Evolutionary conservation across 1,140 invertebrate genomes (phyloP), one percentile per base, ranked within the genome.

Genomic region (Drosophila pseudoananassae): DNA sequence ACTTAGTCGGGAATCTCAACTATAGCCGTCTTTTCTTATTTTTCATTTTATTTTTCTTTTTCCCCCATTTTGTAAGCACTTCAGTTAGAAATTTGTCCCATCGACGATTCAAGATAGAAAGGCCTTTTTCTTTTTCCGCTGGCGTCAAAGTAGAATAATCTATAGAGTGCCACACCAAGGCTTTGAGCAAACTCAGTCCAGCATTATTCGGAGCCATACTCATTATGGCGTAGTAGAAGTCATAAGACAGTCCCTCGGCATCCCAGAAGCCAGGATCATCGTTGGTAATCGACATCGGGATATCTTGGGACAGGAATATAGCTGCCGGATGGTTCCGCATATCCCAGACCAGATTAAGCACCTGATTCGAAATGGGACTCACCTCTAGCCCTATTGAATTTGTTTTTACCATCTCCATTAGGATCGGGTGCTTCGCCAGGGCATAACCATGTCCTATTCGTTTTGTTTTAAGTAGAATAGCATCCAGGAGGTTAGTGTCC

Each of bases 291-390:
- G 94, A 93, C 2, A 95, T 90, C 0, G 94, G 94, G 53, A 93
- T 85, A 27, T 93, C 92, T 9, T 93, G 92, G 0, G 96, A 93
- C 36, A 98, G 92, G 10, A 96, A 93, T 9, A 90, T 72, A 8
- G 94, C 93, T 0, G 94, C 94, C 0, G 97, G 96, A 93, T 98
- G 97, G 90, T 98, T 98, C 14, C 97, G 92, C 0, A 97, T 77
- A 84, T 98, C 96, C 31, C 93, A 92, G 0, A 97, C 94, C 7
- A 98, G 90, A 58, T 93, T 94, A 10, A 98, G 89, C 1, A 96
- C 94, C 93, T 96, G 93, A 88, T 96, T 96, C 1, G 95, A 96
- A 33, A 98, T 94, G 0, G 97, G 96, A 91, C 95, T 97, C 0
- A 97, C 91, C 93, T 98, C 97, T 1, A 98, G 85, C 2, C 96